These are phyloP conservation scores for Amblyopsis rosae DNA, from an alignment of 2,113 vertebrate genomes.

Conservation along the genomic window DNA sequence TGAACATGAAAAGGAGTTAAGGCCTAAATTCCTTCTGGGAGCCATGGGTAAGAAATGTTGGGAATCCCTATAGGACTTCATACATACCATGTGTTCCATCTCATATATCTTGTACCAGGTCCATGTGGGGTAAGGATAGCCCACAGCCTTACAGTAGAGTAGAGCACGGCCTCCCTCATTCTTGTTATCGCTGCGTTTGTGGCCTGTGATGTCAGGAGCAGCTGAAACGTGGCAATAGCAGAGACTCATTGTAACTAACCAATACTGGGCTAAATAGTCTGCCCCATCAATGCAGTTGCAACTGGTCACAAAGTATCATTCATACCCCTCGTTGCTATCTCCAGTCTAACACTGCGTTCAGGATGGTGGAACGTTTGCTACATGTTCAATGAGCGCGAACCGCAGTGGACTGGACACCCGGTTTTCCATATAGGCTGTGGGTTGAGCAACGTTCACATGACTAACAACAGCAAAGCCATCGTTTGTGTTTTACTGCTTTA, in stretches of 20 bases:
- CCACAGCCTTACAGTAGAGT: conserved; percentile 94
- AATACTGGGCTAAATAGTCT: not conserved
- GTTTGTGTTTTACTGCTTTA: too few relatives aligned
- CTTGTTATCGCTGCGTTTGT: conserved; percentile 96
- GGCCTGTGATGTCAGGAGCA: conserved; percentile 87
- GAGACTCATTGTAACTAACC: not conserved
- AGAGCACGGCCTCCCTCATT: conserved; percentile 90
- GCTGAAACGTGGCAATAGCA: conserved; percentile 70
- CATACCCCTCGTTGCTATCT: not conserved
- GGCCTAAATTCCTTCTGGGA: not conserved
- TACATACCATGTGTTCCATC: conserved; percentile 76
- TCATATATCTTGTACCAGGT: conserved; percentile 86
- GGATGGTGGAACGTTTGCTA: not conserved
- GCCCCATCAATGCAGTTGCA: not conserved
- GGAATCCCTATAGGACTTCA: not conserved
- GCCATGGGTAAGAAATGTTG: not conserved
- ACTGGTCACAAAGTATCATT: not conserved
- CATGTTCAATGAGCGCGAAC: too few relatives aligned
- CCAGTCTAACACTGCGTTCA: not conserved
- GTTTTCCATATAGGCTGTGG: too few relatives aligned
- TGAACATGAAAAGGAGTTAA: too few relatives aligned
- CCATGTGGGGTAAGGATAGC: conserved; percentile 91
- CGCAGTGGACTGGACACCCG: too few relatives aligned
- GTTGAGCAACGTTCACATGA: too few relatives aligned
- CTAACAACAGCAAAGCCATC: too few relatives aligned